Base-by-base conservation (phyloP, 2,797 vertebrate species). In the Lagodon rhomboides region DNA sequence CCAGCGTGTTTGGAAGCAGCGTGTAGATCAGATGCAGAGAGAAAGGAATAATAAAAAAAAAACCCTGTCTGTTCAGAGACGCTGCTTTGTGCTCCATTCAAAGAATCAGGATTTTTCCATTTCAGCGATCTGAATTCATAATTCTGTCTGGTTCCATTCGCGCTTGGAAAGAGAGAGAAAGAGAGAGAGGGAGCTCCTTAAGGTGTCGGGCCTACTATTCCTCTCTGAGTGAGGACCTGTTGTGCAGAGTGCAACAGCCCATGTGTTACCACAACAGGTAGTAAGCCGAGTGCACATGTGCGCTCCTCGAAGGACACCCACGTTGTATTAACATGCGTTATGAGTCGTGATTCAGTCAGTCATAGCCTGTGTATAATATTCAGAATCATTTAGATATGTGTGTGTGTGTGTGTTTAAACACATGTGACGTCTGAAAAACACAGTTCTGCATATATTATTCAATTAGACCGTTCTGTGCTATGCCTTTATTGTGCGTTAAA, bases 401-500 rank as follows among this genome's bases (percentile, higher is more conserved):
- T 87, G 75, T 34, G 30, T 34, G 34, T 34, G 34, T 85, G 85
- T 84, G 80, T 83, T 85, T 71, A 85, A 89, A 86, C 82, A 91
- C 87, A 89, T 70, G 86, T 90, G 62, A 78, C 69, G 85, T 92
- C 86, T 86, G 66, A 87, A 89, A 86, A 85, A 87, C 78, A 84
- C 81, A 84, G 68, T 86, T 85, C 62, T 85, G 69, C 75, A 68
- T 92, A 90, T 91, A 86, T 70, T 90, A 85, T 87, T 89, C 67
- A 85, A 87, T 83, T 89, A 90, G 89, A 88, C 55, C 67, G 88
- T 90, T 84, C 63, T 88, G 87, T 93, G 86, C 84, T 88, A 65
- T 89, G 87, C 89, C 83, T 92, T 92, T 88, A 87, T 82, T 79
- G 91, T 93, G 89, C 86, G 91, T 93, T 75, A 79, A 90, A 90